A percentile compares a stretch with the other conserved stretches of the same genome.
Evolutionary conservation across 1,140 invertebrate species (phyloP).

Genomic region (Cydia strobilella): DNA sequence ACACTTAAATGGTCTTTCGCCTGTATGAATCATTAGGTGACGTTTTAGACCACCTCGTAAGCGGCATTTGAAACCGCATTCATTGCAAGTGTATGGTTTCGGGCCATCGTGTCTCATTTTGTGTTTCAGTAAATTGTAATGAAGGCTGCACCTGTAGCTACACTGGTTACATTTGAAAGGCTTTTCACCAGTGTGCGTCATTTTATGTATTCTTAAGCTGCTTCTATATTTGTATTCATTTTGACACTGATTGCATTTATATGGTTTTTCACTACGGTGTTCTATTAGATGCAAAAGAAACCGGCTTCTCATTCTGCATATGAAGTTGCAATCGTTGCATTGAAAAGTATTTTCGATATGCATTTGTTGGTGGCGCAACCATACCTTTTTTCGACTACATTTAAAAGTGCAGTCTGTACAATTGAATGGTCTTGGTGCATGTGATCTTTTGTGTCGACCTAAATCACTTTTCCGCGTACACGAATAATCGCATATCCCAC

Average conservation of each 20-base stretch:
- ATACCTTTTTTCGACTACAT: conserved; percentile 3
- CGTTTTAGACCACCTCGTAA: background rate
- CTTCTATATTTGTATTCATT: conserved; percentile 13
- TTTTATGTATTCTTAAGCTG: conserved; percentile 15
- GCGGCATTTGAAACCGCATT: conserved; percentile 25
- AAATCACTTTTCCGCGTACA: background rate
- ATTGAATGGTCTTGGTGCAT: conserved; percentile 7
- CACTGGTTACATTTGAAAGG: conserved; percentile 84
- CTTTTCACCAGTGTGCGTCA: conserved; percentile 84
- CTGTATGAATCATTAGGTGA: background rate
- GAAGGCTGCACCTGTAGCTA: conserved; percentile 68
- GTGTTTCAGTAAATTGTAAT: conserved; percentile 68
- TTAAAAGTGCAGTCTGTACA: conserved; percentile 4
- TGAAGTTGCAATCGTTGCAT: conserved; percentile 1
- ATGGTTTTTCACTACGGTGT: conserved; percentile 23
- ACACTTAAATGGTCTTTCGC: background rate
- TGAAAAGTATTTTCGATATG: conserved; percentile 6
- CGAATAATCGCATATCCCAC: background rate
- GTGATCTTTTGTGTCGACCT: conserved; percentile 4
- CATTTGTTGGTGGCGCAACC: background rate
- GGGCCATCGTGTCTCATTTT: conserved; percentile 38
- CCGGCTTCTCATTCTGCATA: background rate
- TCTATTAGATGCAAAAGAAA: background rate
- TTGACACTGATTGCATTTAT: conserved; percentile 44
- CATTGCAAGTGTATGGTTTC: conserved; percentile 36